Percentiles rank a stretch among this genome's conserved stretches.
Conservation (phyloP, 2,888 invertebrate genomes). For the Torymus auratus region DNA sequence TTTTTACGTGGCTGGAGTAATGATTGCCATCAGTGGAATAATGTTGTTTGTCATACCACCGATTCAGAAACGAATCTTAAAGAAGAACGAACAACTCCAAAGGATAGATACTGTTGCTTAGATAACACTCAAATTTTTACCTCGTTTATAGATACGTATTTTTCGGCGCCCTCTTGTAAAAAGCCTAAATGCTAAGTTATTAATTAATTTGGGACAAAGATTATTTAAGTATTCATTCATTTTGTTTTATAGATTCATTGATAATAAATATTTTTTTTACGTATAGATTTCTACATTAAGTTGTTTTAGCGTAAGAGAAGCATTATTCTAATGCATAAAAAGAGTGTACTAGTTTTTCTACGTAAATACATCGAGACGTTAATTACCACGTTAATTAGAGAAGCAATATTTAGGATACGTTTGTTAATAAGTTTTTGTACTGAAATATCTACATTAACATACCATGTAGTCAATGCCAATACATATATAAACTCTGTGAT, state of each 20-base stretch:
- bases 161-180: conserved; percentile 13
- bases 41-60: conserved; percentile 91
- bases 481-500: conserved; percentile 38
- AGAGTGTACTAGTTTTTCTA: background rate
- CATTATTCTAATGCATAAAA: background rate
- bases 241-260: conserved; percentile 14
- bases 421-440: conserved; percentile 7
- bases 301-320: background rate
- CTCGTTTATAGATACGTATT: conserved; percentile 1
- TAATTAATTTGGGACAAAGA: conserved; percentile 10
- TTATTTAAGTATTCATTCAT: conserved; percentile 19
- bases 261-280: conserved; percentile 11
- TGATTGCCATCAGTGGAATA: conserved; percentile 91
- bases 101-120: conserved; percentile 48
- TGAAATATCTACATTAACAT: conserved; percentile 5
- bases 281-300: background rate
- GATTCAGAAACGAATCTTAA: conserved; percentile 79
- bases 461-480: conserved; percentile 3
- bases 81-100: conserved; percentile 60
- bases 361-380: background rate
- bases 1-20: conserved; percentile 91
- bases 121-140: background rate
- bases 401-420: conserved; percentile 1
- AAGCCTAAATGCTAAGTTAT: conserved; percentile 13
- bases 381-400: background rate